Evolutionary conservation across 2,888 invertebrate species (phyloP), one percentile per base, ranked within the genome.

Genomic region (Spodoptera littoralis): DNA sequence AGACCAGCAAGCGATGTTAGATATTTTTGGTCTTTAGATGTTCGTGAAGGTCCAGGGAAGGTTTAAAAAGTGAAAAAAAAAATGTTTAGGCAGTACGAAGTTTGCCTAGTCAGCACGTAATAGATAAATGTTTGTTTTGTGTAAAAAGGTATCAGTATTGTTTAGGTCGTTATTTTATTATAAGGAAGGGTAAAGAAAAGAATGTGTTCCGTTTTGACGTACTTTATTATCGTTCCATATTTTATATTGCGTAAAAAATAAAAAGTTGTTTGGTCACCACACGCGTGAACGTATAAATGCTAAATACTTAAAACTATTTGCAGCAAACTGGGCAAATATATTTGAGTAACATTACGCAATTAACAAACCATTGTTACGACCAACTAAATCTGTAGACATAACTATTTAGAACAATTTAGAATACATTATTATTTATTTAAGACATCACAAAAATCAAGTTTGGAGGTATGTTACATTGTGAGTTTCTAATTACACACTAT

Each of bases 201-300:
- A 56, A 66, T 48, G n/a, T 4, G 52, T 59, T 67, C 64, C 81
- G 79, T 88, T 84, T 87, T 84, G 78, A 90, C 86, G 89, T 91
- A 90, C 88, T 89, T 87, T 90, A 89, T 90, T 91, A 87, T 88
- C 84, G 72, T 88, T 88, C 82, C 85, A 89, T 90, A 89, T 88
- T 88, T 84, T 82, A 86, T 85, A 88, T 88, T 88, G 89, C 89
- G 87, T 89, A 90, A 89, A 90, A 92, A 88, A 73, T 79, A 87
- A 87, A 88, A 87, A 84, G 85, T 82, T 85, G 87, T 89, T 89
- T 90, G 89, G 92, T 91, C 91, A 90, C 88, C 89, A 89, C 89
- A 88, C 85, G 84, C 80, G 87, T 90, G 88, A 90, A 87, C 83
- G 77, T 88, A 88, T 89, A 91, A 91, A 93, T 90, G 91, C 91